phyloP scores from a whole-genome alignment of 1,140 invertebrate species.

The Aphelenchoides fujianensis region DNA sequence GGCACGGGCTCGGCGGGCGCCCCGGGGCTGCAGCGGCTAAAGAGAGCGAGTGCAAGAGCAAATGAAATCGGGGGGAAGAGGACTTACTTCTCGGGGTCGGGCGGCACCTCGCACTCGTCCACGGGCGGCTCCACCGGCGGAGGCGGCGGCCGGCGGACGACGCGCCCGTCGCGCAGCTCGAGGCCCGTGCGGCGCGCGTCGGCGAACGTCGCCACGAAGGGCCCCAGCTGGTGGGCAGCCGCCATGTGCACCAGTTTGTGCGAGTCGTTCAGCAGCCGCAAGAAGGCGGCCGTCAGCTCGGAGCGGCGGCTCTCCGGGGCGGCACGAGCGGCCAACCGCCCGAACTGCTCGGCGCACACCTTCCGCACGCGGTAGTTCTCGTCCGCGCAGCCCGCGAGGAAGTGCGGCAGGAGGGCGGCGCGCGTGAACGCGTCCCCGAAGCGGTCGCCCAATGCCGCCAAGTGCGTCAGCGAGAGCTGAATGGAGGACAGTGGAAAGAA shows the following conservation, averaged over 20 bases:
- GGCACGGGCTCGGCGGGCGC: not conserved
- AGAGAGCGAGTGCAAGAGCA: not conserved
- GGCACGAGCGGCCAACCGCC: slow-evolving; percentile 21
- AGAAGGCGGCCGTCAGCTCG: slow-evolving; percentile 25
- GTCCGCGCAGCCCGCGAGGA: slow-evolving; percentile 5
- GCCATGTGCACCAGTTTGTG: slow-evolving; percentile 25
- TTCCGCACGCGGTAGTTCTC: slow-evolving; percentile 34
- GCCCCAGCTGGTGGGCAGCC: slow-evolving; percentile 22
- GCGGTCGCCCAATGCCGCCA: slow-evolving; percentile 18
- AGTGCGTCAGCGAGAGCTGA: slow-evolving; percentile 4
- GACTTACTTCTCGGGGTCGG: not conserved
- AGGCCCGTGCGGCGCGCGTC: slow-evolving; percentile 26
- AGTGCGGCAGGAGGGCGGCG: slow-evolving; percentile 23
- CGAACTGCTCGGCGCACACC: slow-evolving; percentile 31
- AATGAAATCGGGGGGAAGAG: too few species aligned
- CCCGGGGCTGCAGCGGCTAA: too few species aligned
- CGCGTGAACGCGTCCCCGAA: slow-evolving; percentile 33
- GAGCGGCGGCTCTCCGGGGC: slow-evolving; percentile 14
- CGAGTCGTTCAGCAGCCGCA: slow-evolving; percentile 21
- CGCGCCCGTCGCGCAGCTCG: not conserved
- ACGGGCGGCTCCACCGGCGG: not conserved
- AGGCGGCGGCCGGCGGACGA: not conserved
- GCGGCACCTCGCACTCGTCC: slow-evolving; percentile 4
- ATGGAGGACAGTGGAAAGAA: not conserved
- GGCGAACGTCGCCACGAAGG: slow-evolving; percentile 41